These are phyloP conservation scores for Pheosia gnoma DNA, from an alignment of 2,888 invertebrate genomes.

Conservation along the genomic window DNA sequence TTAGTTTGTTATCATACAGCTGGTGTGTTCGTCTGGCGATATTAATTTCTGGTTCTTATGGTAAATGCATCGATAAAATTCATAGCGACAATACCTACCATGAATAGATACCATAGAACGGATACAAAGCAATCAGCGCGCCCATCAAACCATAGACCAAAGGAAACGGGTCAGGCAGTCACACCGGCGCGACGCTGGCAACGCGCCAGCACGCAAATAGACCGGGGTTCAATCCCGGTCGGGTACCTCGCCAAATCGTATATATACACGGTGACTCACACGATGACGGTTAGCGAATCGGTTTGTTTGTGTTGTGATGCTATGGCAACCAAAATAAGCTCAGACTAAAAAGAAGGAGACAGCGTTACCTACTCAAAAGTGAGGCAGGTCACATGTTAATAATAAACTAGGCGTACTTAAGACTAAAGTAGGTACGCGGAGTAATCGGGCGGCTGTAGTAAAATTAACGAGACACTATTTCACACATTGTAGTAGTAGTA, in stretches of 20 bases:
- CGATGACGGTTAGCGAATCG: constrained; percentile 29
- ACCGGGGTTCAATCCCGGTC: constrained; percentile 74
- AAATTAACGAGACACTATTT: too few relatives aligned
- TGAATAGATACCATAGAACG: neutral
- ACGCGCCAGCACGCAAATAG: constrained; percentile 70
- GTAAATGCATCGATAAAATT: too few relatives aligned
- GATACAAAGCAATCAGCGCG: constrained; percentile 39
- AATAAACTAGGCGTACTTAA: too few relatives aligned
- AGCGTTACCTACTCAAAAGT: neutral
- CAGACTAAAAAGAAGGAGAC: neutral
- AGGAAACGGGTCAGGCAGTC: constrained; percentile 68
- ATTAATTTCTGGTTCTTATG: too few relatives aligned
- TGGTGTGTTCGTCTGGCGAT: too few relatives aligned
- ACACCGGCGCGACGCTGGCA: constrained; percentile 55
- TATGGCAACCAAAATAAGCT: constrained; percentile 15
- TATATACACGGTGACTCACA: constrained; percentile 69
- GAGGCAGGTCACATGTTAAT: neutral
- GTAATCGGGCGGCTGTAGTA: too few relatives aligned
- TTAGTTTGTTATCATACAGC: too few relatives aligned
- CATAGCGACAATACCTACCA: neutral
- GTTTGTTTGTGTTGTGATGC: constrained; percentile 32
- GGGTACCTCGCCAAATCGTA: constrained; percentile 67
- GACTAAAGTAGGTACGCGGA: too few relatives aligned
- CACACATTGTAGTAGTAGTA: too few relatives aligned
- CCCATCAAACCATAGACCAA: constrained; percentile 15